These are phyloP conservation scores for Acanthis flammea DNA, from an alignment of 2,797 vertebrate genomes.

Conservation along the genomic window DNA sequence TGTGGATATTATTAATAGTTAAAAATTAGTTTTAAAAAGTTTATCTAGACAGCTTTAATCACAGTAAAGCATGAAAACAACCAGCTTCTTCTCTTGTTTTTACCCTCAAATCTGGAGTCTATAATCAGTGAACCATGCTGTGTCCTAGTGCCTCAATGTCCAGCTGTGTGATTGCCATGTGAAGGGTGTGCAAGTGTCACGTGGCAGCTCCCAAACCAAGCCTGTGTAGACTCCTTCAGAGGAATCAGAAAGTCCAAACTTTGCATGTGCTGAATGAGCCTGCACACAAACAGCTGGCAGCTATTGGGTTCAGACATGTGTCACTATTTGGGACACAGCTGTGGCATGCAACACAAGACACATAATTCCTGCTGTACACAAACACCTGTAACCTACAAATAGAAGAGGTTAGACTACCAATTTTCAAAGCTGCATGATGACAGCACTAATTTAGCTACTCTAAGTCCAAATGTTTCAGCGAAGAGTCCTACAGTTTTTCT, in stretches of 20 bases:
- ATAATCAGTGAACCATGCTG: accelerated
- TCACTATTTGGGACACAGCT: neutral
- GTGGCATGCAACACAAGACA: neutral
- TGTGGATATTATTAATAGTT: neutral
- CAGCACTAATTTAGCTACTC: neutral
- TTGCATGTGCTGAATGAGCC: neutral
- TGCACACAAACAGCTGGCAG: neutral
- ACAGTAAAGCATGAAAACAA: neutral
- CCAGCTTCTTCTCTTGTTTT: neutral
- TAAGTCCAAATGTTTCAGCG: neutral
- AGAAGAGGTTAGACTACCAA: neutral
- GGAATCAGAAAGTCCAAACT: neutral
- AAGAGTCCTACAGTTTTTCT: neutral
- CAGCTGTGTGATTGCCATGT: neutral
- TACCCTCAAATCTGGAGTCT: neutral
- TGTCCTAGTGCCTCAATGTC: neutral
- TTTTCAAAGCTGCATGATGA: neutral
- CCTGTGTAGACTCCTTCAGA: neutral
- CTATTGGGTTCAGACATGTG: neutral
- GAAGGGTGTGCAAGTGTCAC: neutral
- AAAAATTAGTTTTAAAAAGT: neutral
- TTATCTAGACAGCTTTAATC: neutral
- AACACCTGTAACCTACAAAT: neutral
- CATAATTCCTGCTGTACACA: neutral
- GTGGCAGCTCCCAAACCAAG: neutral